Base-by-base conservation (phyloP, 2,113 vertebrate species). In the Nasalis larvatus region DNA sequence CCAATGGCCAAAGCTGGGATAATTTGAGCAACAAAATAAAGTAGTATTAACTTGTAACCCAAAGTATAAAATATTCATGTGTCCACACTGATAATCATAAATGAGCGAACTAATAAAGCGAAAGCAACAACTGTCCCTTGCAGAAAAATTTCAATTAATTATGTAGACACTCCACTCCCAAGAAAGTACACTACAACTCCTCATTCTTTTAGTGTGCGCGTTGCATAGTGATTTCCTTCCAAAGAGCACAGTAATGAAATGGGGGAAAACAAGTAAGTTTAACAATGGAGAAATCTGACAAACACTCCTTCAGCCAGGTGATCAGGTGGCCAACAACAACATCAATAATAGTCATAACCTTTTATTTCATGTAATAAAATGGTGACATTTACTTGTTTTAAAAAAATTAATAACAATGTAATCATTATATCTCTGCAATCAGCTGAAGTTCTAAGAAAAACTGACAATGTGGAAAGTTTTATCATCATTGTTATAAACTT, bases 331-430 rank as follows among this genome's bases (percentile, higher is more conserved):
- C 17, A 37, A 60, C 25, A 66, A 54, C 63, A 91, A 6, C 42
- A 49, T 49, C 81, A 80, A 45, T 20, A 77, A 47, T 14, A 78
- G 32, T 66, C 83, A 90, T 37, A 85, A 89, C 23, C 21, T 83
- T 85, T 82, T n/a, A 91, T 71, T 97, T 81, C 54, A 76, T 66
- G 94, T 73, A 89, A 83, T 89, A 83, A 94, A 87, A 96, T 74
- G 32, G 92, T 9, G 81, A 25, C 21, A 73, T 45, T 17, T 90
- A 89, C 47, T 76, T 95, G 17, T 23, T 88, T 78, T 9, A 16
- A 88, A 88, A 42, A 10, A 14, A 20, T 81, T 92, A 86, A 40
- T 89, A 92, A 82, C 11, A 68, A 56, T 63, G 74, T 66, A 93
- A 89, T 68, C 13, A 69, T 69, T 68, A 3, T 69, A 86, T 68